Evolutionary conservation across 2,797 vertebrate genomes (phyloP), one percentile per base, ranked within the genome.

Genomic region (Podarcis siculus): DNA sequence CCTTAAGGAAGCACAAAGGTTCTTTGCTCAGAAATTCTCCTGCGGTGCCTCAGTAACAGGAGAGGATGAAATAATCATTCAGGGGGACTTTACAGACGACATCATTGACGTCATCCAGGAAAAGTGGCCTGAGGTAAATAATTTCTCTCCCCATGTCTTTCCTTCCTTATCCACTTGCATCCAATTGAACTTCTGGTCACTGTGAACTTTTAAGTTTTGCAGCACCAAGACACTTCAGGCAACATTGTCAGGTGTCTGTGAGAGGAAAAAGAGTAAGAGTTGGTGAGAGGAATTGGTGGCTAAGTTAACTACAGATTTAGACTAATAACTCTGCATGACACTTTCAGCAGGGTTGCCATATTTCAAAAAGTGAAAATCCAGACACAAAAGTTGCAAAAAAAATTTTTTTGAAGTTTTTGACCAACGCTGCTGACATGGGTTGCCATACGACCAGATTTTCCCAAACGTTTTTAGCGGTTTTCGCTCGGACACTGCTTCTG

Each of bases 21-120:
- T 99, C 97, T 99, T 99, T 96, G 99, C 99, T 96, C 99, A 99
- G 94, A 99, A 99, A 94, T 99, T 99, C 97, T 99, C 99, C 93
- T 99, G 99, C 19, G 99, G 99, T 95, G 99, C 98, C 95, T 99
- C 99, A 9, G 99, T 99, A 86, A 99, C 98, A 69, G 98, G 98
- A 61, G 99, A 99, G 94, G 99, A 99, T 64, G 98, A 99, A 96
- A 99, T 99, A 93, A 99, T 99, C 96, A 99, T 99, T 98, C 99
- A 99, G 98, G 99, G 98, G 95, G 99, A 99, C 96, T 99, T 99
- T 92, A 99, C 99, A 95, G 99, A 99, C 76, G 98, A 99, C 97
- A 99, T 99, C 30, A 98, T 99, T 5, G 98, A 99, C 77, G 98
- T 99, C 79, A 99, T 99, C 96, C 99, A 99, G 95, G 99, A 99